Evolutionary conservation across 2,888 invertebrate species (phyloP).

Genomic region (Pomacea canaliculata): DNA sequence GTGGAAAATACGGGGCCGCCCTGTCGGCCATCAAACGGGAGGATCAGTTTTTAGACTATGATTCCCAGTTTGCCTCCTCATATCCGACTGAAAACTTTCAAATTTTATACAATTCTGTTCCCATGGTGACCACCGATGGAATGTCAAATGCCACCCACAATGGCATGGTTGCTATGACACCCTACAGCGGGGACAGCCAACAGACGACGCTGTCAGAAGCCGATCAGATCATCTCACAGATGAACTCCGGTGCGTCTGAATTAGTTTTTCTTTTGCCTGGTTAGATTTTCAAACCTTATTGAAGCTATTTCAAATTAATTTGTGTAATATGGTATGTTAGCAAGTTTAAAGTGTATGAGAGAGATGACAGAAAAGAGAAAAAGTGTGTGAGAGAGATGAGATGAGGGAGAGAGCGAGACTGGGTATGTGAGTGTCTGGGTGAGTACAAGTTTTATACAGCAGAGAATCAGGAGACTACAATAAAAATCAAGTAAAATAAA

Average conservation of each 20-base stretch:
- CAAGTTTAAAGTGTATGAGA: too few relatives aligned
- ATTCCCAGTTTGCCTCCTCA: slow-evolving; percentile 18
- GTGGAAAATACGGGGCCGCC: slow-evolving; percentile 4
- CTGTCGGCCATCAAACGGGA: slow-evolving; percentile 38
- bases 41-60: slow-evolving; percentile 35
- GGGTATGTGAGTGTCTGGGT: too few relatives aligned
- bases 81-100: slow-evolving; percentile 14
- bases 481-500: too few relatives aligned
- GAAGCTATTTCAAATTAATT: neutral
- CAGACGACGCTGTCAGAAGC: slow-evolving; percentile 12
- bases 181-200: neutral
- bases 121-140: slow-evolving; percentile 13
- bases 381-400: too few relatives aligned
- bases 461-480: too few relatives aligned
- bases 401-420: too few relatives aligned
- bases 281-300: neutral
- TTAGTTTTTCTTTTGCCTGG: neutral
- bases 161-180: slow-evolving; percentile 1
- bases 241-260: slow-evolving; percentile 11
- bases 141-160: neutral
- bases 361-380: too few relatives aligned
- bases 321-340: too few relatives aligned
- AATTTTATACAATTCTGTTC: slow-evolving; percentile 22
- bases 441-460: too few relatives aligned
- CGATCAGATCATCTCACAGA: slow-evolving; percentile 19